phyloP scores from a whole-genome alignment of 2,888 invertebrate genomes.

The Matsumyia berberina region DNA sequence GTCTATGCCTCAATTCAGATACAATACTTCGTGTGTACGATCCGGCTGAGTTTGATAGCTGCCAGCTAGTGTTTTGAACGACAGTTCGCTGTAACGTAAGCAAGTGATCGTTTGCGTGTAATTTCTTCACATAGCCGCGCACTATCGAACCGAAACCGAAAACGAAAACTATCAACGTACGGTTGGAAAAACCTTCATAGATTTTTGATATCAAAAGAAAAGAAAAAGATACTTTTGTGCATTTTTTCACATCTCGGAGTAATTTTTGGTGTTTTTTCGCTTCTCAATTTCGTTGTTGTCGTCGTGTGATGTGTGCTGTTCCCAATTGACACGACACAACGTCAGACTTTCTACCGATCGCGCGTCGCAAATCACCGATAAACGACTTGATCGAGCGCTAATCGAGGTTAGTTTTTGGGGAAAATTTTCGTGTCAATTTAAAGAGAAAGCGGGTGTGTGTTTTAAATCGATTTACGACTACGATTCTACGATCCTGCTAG shows the following conservation, averaged over 20 bases:
- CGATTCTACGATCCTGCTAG: slow-evolving; percentile 34
- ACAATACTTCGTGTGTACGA: slow-evolving; percentile 48
- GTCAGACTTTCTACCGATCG: slow-evolving; percentile 54
- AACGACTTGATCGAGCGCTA: slow-evolving; percentile 49
- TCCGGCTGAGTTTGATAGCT: slow-evolving; percentile 50
- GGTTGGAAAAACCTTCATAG: slow-evolving; percentile 7
- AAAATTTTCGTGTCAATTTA: slow-evolving; percentile 36
- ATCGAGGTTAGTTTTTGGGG: slow-evolving; percentile 38
- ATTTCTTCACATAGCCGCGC: slow-evolving; percentile 31
- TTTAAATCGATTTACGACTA: slow-evolving; percentile 5
- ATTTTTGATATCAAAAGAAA: not conserved
- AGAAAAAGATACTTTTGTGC: slow-evolving; percentile 22
- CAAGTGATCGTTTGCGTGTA: slow-evolving; percentile 64
- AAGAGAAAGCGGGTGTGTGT: slow-evolving; percentile 62
- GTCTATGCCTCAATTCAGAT: slow-evolving; percentile 22
- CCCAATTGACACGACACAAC: slow-evolving; percentile 37
- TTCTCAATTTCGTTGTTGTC: slow-evolving; percentile 23
- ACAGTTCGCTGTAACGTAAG: slow-evolving; percentile 71
- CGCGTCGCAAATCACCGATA: slow-evolving; percentile 54
- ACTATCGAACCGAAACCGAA: slow-evolving; percentile 51
- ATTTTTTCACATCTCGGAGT: slow-evolving; percentile 30
- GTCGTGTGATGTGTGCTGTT: slow-evolving; percentile 1
- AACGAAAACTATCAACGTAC: slow-evolving; percentile 35
- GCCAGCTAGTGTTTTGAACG: slow-evolving; percentile 52
- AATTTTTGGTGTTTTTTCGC: not conserved